Evolutionary conservation across 2,113 vertebrate genomes (phyloP), one percentile per base, ranked within the genome.

Genomic region (Festucalex cinctus): DNA sequence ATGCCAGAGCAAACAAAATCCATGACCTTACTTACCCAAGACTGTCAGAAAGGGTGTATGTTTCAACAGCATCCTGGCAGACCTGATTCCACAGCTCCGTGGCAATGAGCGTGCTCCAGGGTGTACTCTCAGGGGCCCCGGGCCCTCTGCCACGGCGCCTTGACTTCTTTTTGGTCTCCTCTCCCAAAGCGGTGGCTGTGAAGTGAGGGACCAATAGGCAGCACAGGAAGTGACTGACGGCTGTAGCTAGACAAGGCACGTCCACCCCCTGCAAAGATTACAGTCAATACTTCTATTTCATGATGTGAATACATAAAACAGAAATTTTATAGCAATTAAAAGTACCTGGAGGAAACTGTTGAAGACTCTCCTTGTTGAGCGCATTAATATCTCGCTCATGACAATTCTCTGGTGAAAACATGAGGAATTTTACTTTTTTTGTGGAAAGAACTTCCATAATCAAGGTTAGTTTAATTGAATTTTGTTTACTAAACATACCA

Each of bases 171-270:
- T 92, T 93, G 0, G 85, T 72, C 3, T 93, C 93, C 66, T 93
- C 93, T 43, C 76, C 88, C 1, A 58, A 80, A 53, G 88, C 20
- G 20, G 86, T 61, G 14, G 91, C 75, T 0, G 70, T 86, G 75
- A 91, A 88, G 79, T 92, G 88, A 28, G 90, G 86, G 59, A 93
- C 90, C 75, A 94, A 68, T n/a, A 94, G 82, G 79, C 93, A 93
- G 83, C 91, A 91, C 58, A 93, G 83, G 77, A 94, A 94, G 74
- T 93, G 93, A 82, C 92, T 93, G 64, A 91, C 74, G 9, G 93
- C 93, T 75, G 89, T 78, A 4, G 92, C 92, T 20, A 94, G 76
- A 66, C 83, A 89, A 0, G 91, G 85, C 53, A 91, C 68, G 19
- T 94, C 93, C 71, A 93, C 88, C 3, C 89, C 90, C 93, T 92